A percentile compares a stretch with the other conserved stretches of the same genome.
These are phyloP conservation scores for Halcyon leucocephala DNA, from an alignment of 2,797 vertebrate genomes.

Conservation along the genomic window DNA sequence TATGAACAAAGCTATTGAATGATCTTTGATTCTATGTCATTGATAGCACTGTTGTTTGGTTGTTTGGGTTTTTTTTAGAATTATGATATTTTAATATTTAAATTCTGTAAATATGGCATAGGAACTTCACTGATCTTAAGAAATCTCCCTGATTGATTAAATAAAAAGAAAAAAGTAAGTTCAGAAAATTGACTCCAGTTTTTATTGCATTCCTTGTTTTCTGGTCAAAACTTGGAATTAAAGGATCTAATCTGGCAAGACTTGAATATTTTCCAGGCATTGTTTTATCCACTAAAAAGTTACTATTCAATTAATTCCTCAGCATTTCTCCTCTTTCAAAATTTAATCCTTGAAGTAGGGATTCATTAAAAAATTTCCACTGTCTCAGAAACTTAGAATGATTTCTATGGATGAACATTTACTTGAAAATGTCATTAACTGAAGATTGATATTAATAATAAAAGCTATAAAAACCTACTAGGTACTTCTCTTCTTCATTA, in stretches of 20 bases:
- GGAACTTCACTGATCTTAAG: neutral
- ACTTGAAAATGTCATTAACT: neutral
- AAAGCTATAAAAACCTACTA: neutral
- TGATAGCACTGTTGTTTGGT: neutral
- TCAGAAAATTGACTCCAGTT: neutral
- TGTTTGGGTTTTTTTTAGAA: neutral
- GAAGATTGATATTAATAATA: neutral
- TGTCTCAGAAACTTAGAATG: neutral
- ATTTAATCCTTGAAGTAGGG: neutral
- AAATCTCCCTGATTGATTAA: neutral
- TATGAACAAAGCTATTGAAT: neutral
- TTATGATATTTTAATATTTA: neutral
- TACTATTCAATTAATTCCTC: neutral
- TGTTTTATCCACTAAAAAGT: neutral
- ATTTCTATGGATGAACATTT: neutral
- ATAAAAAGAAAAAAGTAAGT: neutral
- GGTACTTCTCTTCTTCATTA: neutral
- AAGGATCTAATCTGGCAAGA: neutral
- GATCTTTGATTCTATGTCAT: neutral
- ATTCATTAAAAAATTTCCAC: neutral
- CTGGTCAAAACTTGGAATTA: neutral
- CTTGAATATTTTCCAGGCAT: neutral
- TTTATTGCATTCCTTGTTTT: neutral
- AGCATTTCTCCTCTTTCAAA: neutral
- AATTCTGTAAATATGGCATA: neutral